Evolutionary conservation across 2,888 invertebrate species (phyloP), one percentile per base, ranked within the genome.

Genomic region (Drosophila atripex): DNA sequence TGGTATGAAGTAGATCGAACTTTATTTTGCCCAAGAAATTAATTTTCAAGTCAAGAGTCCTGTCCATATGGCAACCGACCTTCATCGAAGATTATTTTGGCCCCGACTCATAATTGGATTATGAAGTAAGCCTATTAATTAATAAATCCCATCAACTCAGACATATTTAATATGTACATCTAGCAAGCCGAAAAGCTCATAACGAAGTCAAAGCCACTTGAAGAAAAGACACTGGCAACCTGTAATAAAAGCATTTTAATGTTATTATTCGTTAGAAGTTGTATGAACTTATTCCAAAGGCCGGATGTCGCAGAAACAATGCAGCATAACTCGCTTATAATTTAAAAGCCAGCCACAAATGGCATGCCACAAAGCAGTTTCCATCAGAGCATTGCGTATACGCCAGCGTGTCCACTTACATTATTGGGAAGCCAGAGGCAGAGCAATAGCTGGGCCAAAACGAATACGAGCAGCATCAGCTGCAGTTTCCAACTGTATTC

Each of bases 111-210:
- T 39, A 30, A 60, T 30, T 23, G 38, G 7, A 7, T 38, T n/a
- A 7, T 28, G 46, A 21, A 28, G 30, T 60, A 60, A 60, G 60
- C 60, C 23, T 59, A 47, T 60, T 60, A 60, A 47, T 32, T 47
- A 47, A 11, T 30, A 46, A 60, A 21, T 59, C 45, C 2, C 12
- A 9, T 8, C 28, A 28, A 3, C 28, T 28, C 2, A 2, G 9
- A 9, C 12, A 14, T 32, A 25, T n/a, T 39, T 52, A 7, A n/a
- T 51, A 9, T 14, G 32, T 18, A 12, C 21, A 18, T 50, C 8
- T 21, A 9, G 2, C 9, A 28, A n/a, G 25, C 11, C 8, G 23
- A 23, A 25, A 38, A 25, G 12, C 38, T 21, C 39, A 23, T 25
- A 38, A 16, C 39, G 23, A 52, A 23, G 32, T 1, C 32, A 32